Evolutionary conservation across 2,888 invertebrate species (phyloP).

Genomic region (Amphipyra tragopoginis): DNA sequence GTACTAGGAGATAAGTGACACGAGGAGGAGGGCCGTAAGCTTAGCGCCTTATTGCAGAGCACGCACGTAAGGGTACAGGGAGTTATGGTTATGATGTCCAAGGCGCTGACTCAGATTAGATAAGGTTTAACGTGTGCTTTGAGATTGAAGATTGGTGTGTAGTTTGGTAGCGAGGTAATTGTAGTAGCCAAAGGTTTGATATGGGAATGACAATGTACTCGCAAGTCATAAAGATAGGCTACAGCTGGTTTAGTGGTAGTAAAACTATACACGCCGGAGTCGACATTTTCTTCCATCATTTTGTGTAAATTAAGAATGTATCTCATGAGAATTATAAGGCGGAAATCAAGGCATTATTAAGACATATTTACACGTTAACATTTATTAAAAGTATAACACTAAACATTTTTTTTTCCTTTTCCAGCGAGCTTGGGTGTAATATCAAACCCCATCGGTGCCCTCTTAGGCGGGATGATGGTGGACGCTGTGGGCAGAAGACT

Average conservation of each 20-base stretch:
- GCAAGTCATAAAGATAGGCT: too few relatives aligned
- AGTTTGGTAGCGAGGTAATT: not conserved
- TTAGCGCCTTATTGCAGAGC: constrained; percentile 47
- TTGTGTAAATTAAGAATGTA: too few relatives aligned
- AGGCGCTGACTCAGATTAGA: constrained; percentile 19
- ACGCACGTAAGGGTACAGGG: constrained; percentile 47
- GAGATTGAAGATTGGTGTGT: not conserved
- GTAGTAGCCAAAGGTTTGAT: too few relatives aligned
- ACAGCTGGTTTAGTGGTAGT: too few relatives aligned
- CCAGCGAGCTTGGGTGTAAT: constrained; percentile 93
- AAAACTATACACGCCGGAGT: too few relatives aligned
- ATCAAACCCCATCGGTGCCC: constrained; percentile 92
- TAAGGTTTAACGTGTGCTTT: constrained; percentile 1
- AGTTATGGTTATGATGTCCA: constrained; percentile 36
- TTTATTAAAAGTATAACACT: not conserved
- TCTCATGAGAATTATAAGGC: too few relatives aligned
- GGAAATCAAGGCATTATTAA: too few relatives aligned
- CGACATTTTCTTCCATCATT: too few relatives aligned
- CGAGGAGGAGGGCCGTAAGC: constrained; percentile 52
- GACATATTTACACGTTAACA: too few relatives aligned
- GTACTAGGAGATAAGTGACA: constrained; percentile 55
- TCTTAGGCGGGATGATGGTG: constrained; percentile 92
- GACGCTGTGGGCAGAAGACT: constrained; percentile 91
- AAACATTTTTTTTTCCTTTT: constrained; percentile 35
- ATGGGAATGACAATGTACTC: too few relatives aligned